phyloP scores from a whole-genome alignment of 2,888 invertebrate species.

The Yponomeuta malinellus region DNA sequence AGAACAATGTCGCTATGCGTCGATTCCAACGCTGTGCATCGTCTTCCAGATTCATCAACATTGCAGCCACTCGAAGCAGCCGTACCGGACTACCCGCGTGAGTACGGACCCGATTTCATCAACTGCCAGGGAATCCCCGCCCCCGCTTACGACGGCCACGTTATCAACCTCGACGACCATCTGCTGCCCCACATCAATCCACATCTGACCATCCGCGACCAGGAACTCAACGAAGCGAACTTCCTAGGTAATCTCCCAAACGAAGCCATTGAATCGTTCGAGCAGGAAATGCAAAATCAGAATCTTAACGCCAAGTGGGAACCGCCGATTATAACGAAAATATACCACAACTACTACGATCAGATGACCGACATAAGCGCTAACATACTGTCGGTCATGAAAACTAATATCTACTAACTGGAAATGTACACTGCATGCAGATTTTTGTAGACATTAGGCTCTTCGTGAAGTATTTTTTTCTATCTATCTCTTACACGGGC shows the following conservation, averaged over 20 bases:
- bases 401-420: constrained; percentile 45
- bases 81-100: constrained; percentile 28
- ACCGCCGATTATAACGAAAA: constrained; percentile 41
- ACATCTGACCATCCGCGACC: constrained; percentile 37
- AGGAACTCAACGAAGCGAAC: constrained; percentile 7
- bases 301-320: constrained; percentile 34
- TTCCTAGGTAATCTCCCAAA: background rate
- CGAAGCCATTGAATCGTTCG: background rate
- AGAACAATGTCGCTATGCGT: background rate
- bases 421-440: background rate
- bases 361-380: constrained; percentile 30
- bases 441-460: background rate
- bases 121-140: constrained; percentile 20
- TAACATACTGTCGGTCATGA: constrained; percentile 36
- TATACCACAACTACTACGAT: constrained; percentile 32
- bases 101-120: constrained; percentile 57
- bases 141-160: constrained; percentile 22
- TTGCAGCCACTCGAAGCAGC: constrained; percentile 3
- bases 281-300: background rate
- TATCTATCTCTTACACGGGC: constrained; percentile 6
- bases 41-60: constrained; percentile 3
- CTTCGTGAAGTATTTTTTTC: constrained; percentile 9
- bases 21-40: background rate
- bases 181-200: constrained; percentile 61
- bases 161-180: constrained; percentile 46